Percentiles rank a stretch among this genome's conserved stretches.
phyloP scores from a whole-genome alignment of 2,797 vertebrate genomes.

The Spinus pinus region DNA sequence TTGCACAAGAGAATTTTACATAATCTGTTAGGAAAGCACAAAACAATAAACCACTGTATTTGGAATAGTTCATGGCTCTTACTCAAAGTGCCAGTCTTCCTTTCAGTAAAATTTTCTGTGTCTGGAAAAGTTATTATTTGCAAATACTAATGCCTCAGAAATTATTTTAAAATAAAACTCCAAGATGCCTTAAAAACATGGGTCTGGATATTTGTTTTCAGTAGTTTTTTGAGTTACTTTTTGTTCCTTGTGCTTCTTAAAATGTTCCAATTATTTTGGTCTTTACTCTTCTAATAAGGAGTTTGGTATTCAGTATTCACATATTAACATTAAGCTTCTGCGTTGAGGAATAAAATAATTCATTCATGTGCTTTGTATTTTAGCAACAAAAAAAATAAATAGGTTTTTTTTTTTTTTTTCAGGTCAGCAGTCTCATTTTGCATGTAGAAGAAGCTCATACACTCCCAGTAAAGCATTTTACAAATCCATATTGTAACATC shows the following conservation, averaged over 20 bases:
- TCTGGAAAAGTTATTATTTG: neutral
- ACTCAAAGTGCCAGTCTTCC: neutral
- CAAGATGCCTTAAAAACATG: neutral
- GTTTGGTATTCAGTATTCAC: neutral
- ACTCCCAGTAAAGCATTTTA: conserved; percentile 96
- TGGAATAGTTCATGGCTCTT: neutral
- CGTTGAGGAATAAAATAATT: neutral
- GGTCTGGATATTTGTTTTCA: neutral
- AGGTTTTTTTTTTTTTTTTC: neutral
- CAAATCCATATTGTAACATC: conserved; percentile 97
- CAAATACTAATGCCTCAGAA: neutral
- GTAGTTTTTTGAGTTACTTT: neutral
- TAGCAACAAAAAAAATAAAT: neutral
- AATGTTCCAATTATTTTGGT: neutral
- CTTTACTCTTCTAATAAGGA: neutral
- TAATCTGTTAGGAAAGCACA: neutral
- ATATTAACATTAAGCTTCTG: neutral
- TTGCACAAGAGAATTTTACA: neutral
- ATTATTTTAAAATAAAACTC: neutral
- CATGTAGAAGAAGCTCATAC: conserved; percentile 99
- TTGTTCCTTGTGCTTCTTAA: neutral
- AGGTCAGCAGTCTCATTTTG: conserved; percentile 97
- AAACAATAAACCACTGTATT: neutral
- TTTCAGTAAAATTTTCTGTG: neutral
- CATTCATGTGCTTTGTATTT: neutral